phyloP scores from a whole-genome alignment of 2,888 invertebrate genomes.

The Leucophenga maculata region DNA sequence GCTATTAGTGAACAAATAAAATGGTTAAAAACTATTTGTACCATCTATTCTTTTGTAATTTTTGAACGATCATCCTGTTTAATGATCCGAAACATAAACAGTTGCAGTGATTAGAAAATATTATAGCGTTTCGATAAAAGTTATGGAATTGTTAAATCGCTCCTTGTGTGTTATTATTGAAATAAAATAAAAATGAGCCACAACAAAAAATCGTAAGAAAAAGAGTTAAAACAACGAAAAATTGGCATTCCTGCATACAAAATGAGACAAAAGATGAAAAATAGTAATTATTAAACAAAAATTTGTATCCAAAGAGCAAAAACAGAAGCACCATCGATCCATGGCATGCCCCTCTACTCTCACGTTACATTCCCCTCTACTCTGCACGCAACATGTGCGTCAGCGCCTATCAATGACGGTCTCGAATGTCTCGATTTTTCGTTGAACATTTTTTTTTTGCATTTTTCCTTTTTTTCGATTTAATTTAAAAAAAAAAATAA shows the following conservation, averaged over 20 bases:
- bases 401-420: conserved; percentile 66
- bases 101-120: no score
- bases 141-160: no score
- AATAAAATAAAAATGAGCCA: conserved; percentile 11
- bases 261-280: conserved; percentile 59
- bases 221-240: conserved; percentile 63
- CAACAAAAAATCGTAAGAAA: conserved; percentile 14
- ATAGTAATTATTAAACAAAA: conserved; percentile 44
- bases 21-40: no score
- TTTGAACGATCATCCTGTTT: no score
- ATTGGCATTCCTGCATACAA: conserved; percentile 67
- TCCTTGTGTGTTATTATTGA: no score
- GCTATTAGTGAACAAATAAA: no score
- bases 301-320: conserved; percentile 40
- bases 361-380: no score
- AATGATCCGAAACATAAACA: no score
- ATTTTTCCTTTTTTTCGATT: neutral
- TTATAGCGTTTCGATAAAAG: no score
- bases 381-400: neutral
- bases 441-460: conserved; percentile 9
- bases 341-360: no score
- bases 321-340: conserved; percentile 32
- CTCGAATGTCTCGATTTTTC: conserved; percentile 22
- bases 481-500: neutral
- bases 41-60: no score